These are phyloP conservation scores for Parazoanthus darwini DNA, from an alignment of 92 coral and sea anemone genomes.

Conservation along the genomic window DNA sequence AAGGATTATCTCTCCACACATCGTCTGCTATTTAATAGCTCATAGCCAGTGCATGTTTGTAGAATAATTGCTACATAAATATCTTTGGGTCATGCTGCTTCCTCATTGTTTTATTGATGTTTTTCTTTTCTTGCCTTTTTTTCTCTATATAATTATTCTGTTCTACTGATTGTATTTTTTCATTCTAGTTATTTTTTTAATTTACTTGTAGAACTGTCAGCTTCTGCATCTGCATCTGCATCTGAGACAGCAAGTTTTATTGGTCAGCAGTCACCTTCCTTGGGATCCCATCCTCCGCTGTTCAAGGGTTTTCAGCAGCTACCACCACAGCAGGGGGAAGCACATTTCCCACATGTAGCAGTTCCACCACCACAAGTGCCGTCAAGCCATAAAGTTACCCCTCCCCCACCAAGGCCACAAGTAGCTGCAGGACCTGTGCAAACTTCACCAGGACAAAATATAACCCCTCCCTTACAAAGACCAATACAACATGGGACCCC, in stretches of 20 bases:
- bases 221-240: constrained; percentile 60
- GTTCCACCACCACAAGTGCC: constrained; percentile 38
- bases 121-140: too few relatives aligned
- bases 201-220: too few relatives aligned
- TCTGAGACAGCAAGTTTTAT: constrained; percentile 83
- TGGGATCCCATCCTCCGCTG: constrained; percentile 42
- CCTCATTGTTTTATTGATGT: too few relatives aligned
- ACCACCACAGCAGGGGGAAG: constrained; percentile 65
- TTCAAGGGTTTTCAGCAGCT: constrained; percentile 52
- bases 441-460: constrained; percentile 8
- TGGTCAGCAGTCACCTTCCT: constrained; percentile 62
- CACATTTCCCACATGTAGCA: constrained; percentile 37
- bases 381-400: neutral
- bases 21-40: too few relatives aligned
- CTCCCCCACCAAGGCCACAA: constrained; percentile 33
- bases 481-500: constrained; percentile 47
- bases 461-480: constrained; percentile 36
- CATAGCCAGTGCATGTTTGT: too few relatives aligned
- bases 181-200: too few relatives aligned
- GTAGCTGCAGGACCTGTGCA: neutral
- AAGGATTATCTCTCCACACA: too few relatives aligned
- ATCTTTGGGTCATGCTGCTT: too few relatives aligned
- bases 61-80: too few relatives aligned
- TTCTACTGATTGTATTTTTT: too few relatives aligned
- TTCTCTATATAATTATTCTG: too few relatives aligned